Base-by-base conservation (phyloP, 1,140 invertebrate genomes). In the Drosophila jambulina region DNA sequence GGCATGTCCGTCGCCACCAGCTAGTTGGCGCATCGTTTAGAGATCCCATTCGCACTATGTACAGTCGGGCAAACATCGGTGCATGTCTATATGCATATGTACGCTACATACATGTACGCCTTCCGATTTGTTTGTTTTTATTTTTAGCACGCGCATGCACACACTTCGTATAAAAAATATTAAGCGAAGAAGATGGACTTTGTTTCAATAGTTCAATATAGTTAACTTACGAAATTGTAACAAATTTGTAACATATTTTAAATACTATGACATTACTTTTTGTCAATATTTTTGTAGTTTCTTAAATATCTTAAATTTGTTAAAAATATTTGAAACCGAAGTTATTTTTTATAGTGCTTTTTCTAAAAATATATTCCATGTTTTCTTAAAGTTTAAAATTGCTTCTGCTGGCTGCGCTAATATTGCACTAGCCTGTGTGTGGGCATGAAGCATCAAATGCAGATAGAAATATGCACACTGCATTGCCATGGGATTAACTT, bases 1-100 rank as follows among this genome's bases (percentile, higher is more conserved):
- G 74, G 72, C 72, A 57, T 40, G 46, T 76, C 71, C 74, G 74
- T 76, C 74, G 74, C 71, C 74, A 76, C 74, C 60, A 76, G 60
- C 60, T 78, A 79, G 59, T 72, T 79, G 65, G 75, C 75, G 75
- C 75, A 78, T 69, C 75, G 57, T 70, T 70, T 70, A 70, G 48
- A 70, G 48, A 58, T 72, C 69, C 69, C 69, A 71, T 71, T 72
- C 69, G 67, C 75, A 78, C 75, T 61, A 75, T 67, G 58, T 69
- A 64, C 61, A 69, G 48, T 78, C 63, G 62, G 56, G 58, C 72
- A 77, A 51, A 60, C 56, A 78, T 49, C 25, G 46, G 40, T 60
- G 59, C 53, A 54, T 48, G 27, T 69, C 36, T 29, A 59, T 51
- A 59, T 69, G 34, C 36, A 48, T 62, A 29, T 32, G 5, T 57